Conservation (phyloP, 2,888 invertebrate genomes). For the Volucella inflata region DNA sequence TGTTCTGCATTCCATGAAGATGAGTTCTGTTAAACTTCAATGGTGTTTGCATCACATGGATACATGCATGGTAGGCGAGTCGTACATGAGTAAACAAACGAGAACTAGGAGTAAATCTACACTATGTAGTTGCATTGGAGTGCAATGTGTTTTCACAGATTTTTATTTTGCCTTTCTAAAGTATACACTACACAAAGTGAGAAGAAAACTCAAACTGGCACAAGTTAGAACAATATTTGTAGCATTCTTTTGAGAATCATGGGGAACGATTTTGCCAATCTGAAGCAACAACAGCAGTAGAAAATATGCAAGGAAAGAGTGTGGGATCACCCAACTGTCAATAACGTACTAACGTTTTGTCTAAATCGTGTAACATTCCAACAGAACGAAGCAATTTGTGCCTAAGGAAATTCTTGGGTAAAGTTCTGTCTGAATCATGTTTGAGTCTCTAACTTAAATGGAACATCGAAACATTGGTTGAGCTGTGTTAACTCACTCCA, state of each 20-base stretch:
- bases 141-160: too few species aligned
- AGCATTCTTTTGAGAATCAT: background rate
- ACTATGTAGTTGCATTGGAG: background rate
- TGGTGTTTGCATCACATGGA: conserved; percentile 13
- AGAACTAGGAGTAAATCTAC: conserved; percentile 1
- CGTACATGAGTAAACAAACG: conserved; percentile 22
- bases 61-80: conserved; percentile 9
- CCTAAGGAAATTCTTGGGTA: too few species aligned
- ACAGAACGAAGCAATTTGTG: too few species aligned
- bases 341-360: too few species aligned
- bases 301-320: too few species aligned
- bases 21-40: conserved; percentile 35
- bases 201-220: background rate
- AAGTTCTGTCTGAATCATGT: too few species aligned
- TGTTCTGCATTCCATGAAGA: background rate
- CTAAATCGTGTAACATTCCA: too few species aligned
- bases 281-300: too few species aligned
- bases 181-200: background rate
- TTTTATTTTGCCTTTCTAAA: background rate
- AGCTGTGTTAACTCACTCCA: too few species aligned
- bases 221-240: conserved; percentile 14
- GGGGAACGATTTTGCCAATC: background rate
- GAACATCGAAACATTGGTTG: too few species aligned
- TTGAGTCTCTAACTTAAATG: too few species aligned
- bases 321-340: too few species aligned